A percentile compares a stretch with the other conserved stretches of the same genome.
Evolutionary conservation across 2,888 invertebrate genomes (phyloP).

Genomic region (Lissocephala sabroskyi): DNA sequence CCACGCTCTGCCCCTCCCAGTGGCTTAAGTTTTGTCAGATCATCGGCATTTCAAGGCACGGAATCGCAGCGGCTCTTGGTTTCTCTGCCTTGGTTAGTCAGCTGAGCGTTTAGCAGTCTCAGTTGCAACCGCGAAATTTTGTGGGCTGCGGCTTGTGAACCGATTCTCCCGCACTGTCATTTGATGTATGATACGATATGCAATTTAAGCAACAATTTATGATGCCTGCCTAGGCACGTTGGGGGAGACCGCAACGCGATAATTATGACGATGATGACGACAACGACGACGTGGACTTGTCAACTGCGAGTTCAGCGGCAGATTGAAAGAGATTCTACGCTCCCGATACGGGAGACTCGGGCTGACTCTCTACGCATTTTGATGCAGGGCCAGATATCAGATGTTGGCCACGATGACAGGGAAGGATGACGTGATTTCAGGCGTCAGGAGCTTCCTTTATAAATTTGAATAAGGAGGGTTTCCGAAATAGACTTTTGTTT

Average conservation of each 20-base stretch:
- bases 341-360: constrained; percentile 4
- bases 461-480: too few species aligned
- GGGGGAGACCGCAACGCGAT: not conserved
- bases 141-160: not conserved
- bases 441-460: too few species aligned
- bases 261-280: not conserved
- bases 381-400: not conserved
- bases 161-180: constrained; percentile 21
- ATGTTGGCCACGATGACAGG: too few species aligned
- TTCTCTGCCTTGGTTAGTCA: too few species aligned
- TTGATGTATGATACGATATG: constrained; percentile 51
- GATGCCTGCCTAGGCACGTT: constrained; percentile 32
- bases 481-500: too few species aligned
- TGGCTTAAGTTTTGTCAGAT: not conserved
- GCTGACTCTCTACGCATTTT: not conserved
- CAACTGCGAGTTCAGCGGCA: constrained; percentile 28
- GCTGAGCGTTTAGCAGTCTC: not conserved
- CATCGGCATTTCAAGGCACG: too few species aligned
- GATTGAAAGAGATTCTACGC: constrained; percentile 48
- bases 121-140: not conserved
- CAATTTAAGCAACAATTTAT: constrained; percentile 49
- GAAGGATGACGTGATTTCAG: too few species aligned
- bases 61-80: too few species aligned
- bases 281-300: constrained; percentile 12
- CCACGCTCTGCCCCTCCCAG: not conserved